These are phyloP conservation scores for Caenorhabditis becei DNA, from an alignment of 2,888 invertebrate genomes.

Conservation along the genomic window DNA sequence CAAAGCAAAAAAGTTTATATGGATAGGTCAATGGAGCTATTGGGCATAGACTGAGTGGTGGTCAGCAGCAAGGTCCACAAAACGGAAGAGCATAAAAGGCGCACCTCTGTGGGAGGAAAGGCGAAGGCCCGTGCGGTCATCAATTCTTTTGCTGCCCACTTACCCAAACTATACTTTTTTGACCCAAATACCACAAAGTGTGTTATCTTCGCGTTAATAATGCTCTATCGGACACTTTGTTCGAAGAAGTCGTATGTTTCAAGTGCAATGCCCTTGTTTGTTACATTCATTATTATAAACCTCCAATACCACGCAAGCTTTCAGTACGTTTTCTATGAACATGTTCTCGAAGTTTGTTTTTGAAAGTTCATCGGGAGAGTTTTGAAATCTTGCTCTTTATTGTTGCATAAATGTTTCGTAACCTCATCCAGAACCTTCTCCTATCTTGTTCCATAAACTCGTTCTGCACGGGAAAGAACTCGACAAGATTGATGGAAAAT, in stretches of 20 bases:
- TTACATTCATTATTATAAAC: not conserved
- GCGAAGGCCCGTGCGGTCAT: constrained; percentile 55
- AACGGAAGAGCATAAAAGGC: constrained; percentile 61
- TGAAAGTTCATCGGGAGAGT: too few relatives aligned
- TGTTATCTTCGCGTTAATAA: constrained; percentile 51
- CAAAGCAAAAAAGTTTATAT: constrained; percentile 36
- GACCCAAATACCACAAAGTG: constrained; percentile 13
- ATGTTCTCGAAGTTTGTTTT: not conserved
- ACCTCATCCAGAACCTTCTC: not conserved
- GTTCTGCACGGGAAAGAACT: constrained; percentile 42
- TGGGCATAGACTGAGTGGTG: constrained; percentile 55
- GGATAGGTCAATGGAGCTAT: constrained; percentile 50
- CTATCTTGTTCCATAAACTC: constrained; percentile 1
- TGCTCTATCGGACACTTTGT: constrained; percentile 43
- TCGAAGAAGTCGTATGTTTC: constrained; percentile 21
- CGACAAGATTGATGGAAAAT: constrained; percentile 50
- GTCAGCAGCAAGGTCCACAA: constrained; percentile 52
- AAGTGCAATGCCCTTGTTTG: constrained; percentile 38
- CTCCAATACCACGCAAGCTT: too few relatives aligned
- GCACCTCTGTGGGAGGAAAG: constrained; percentile 57
- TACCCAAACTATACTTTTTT: constrained; percentile 61
- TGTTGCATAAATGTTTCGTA: not conserved
- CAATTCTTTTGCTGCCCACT: constrained; percentile 61
- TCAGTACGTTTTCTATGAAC: not conserved
- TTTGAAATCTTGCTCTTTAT: too few relatives aligned